These are phyloP conservation scores for Clivina fossor DNA, from an alignment of 2,888 invertebrate genomes.

Conservation along the genomic window DNA sequence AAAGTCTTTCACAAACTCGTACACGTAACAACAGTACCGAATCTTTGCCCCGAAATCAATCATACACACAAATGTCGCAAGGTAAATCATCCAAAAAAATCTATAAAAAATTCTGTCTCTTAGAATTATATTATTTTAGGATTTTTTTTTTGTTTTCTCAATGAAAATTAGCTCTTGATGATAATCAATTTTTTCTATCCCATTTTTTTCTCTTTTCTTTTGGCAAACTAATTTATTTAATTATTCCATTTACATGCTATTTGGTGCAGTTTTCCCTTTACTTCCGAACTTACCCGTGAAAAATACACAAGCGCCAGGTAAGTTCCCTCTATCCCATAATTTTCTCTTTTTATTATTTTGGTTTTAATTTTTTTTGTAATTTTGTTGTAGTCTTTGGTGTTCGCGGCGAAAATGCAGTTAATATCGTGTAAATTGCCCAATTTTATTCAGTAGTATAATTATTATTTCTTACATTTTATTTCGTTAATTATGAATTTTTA, in stretches of 20 bases:
- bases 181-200: neutral
- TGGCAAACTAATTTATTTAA: conserved; percentile 15
- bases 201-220: conserved; percentile 1
- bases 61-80: conserved; percentile 66
- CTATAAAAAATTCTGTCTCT: too few relatives aligned
- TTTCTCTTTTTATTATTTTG: neutral
- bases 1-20: conserved; percentile 35
- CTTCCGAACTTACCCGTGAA: conserved; percentile 26
- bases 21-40: conserved; percentile 47
- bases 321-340: conserved; percentile 9
- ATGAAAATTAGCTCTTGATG: too few relatives aligned
- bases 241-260: conserved; percentile 28
- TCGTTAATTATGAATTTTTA: too few relatives aligned
- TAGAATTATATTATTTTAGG: too few relatives aligned
- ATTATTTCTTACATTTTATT: too few relatives aligned
- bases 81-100: conserved; percentile 49
- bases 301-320: conserved; percentile 23
- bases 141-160: too few relatives aligned
- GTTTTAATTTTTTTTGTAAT: neutral
- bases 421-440: conserved; percentile 19
- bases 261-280: conserved; percentile 29
- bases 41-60: conserved; percentile 58
- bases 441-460: too few relatives aligned
- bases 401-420: conserved; percentile 22
- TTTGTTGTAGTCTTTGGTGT: too few relatives aligned